Evolutionary conservation across 2,888 invertebrate genomes (phyloP), one percentile per base, ranked within the genome.

Genomic region (Drosophila melanosoma): DNA sequence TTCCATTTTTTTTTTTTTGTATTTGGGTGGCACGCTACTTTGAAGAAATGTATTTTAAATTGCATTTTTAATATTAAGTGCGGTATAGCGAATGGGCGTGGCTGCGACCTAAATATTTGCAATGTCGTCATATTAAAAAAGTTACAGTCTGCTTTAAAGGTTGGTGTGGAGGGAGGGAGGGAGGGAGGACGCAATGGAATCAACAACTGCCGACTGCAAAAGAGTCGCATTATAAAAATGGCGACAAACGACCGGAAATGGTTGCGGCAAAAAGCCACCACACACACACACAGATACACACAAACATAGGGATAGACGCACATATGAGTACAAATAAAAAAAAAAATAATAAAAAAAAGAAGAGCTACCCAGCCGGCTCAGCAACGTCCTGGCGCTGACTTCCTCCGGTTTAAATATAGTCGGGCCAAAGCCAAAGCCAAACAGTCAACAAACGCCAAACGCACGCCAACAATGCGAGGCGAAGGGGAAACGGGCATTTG

Each of bases 191-290:
- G 54, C 58, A 82, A 74, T 53, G 79, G 72, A 76, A 89, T 81
- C 82, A 87, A 79, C 89, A 84, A 83, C 81, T 67, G 83, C 76
- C 73, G 70, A 38, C 48, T 65, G 73, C 77, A 60, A 69, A 69
- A 75, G 76, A 58, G 68, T 71, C 79, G 74, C 76, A 82, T 87
- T 89, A 86, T 89, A 78, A 81, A 87, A 86, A 84, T 80, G 76
- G 88, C 89, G 88, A 87, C 85, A 86, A 89, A 87, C 86, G 90
- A 82, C 76, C 78, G 88, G 86, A 89, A 87, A 82, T 89, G 61
- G 82, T 60, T 73, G 68, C 60, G 64, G 82, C 65, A 73, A 73
- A 81, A 79, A 81, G 58, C 78, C 60, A 69, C 26, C 64, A 63
- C 66, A 64, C 49, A 59, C 53, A 64, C 36, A 64, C 64, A 51